These are phyloP conservation scores for Diorhabda sublineata DNA, from an alignment of 1,140 invertebrate species.

Conservation along the genomic window DNA sequence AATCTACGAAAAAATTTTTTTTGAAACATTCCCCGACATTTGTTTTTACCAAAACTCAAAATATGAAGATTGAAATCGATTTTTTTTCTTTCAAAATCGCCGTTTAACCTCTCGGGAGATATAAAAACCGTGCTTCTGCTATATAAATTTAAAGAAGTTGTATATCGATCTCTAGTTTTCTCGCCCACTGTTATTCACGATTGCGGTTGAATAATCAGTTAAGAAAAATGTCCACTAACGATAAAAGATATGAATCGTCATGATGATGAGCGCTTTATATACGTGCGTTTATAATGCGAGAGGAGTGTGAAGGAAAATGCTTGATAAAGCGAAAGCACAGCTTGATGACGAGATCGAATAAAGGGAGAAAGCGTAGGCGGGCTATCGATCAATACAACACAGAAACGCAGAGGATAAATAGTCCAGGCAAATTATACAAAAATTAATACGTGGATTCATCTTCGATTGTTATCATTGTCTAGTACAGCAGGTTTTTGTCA, in stretches of 20 bases:
- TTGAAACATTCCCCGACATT: too few relatives aligned
- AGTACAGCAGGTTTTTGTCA: neutral
- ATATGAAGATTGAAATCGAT: too few relatives aligned
- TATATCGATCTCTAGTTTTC: neutral
- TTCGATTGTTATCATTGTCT: too few relatives aligned
- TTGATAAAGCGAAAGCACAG: constrained; percentile 17
- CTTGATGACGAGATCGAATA: constrained; percentile 3
- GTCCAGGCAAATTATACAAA: too few relatives aligned
- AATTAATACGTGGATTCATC: too few relatives aligned
- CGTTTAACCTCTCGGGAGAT: too few relatives aligned
- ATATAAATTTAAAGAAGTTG: neutral
- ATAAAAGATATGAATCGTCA: neutral
- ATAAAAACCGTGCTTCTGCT: too few relatives aligned
- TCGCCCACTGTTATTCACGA: neutral
- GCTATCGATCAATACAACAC: constrained; percentile 18
- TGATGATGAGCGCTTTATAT: neutral
- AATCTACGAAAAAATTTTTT: too few relatives aligned
- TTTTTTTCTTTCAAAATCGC: too few relatives aligned
- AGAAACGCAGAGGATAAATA: constrained; percentile 15
- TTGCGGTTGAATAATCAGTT: neutral
- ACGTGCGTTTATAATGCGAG: neutral
- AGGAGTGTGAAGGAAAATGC: constrained; percentile 7
- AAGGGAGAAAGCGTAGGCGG: constrained; percentile 16
- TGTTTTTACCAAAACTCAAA: too few relatives aligned
- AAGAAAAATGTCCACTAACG: neutral